Evolutionary conservation across 2,113 vertebrate genomes (phyloP), one percentile per base, ranked within the genome.

Genomic region (Elephantulus edwardii): DNA sequence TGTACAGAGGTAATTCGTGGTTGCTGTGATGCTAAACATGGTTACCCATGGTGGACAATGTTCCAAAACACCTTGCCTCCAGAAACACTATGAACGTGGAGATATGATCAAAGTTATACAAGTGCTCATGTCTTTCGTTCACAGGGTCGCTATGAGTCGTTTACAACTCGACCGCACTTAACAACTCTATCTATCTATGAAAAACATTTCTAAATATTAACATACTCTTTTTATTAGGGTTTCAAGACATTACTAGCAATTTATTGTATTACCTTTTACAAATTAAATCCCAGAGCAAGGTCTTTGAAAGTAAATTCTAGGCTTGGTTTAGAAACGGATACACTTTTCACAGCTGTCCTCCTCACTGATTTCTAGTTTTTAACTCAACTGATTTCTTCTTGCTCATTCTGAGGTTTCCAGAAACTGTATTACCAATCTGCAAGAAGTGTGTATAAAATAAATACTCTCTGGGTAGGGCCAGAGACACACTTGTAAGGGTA

Each of bases 141-240:
- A n/a, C n/a, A n/a, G n/a, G n/a, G n/a, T n/a, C n/a, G n/a, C n/a
- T n/a, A n/a, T n/a, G n/a, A n/a, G n/a, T n/a, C n/a, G n/a, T n/a
- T n/a, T n/a, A n/a, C n/a, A n/a, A n/a, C n/a, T n/a, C n/a, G n/a
- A n/a, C n/a, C n/a, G n/a, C 22, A 83, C 48, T 88, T 83, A 40
- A 70, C 88, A 76, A 24, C 1, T 66, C 46, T 44, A 68, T 9
- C 6, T 19, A 75, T 35, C 3, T 44, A 44, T 40, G 5, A 54
- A 87, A 60, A 16, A 40, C 74, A 40, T 77, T 91, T 76, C 80
- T 86, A 58, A 90, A 82, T 56, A 12, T 80, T 50, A 22, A 48
- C 1, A 26, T 17, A n/a, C 33, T 76, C 58, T 81, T 78, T 64
- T 85, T 80, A 81, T n/a, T 64, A 87, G 22, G 33, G 28, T 48